Conservation (phyloP, 1,140 invertebrate genomes). For the Geopemphigus sp. region DNA sequence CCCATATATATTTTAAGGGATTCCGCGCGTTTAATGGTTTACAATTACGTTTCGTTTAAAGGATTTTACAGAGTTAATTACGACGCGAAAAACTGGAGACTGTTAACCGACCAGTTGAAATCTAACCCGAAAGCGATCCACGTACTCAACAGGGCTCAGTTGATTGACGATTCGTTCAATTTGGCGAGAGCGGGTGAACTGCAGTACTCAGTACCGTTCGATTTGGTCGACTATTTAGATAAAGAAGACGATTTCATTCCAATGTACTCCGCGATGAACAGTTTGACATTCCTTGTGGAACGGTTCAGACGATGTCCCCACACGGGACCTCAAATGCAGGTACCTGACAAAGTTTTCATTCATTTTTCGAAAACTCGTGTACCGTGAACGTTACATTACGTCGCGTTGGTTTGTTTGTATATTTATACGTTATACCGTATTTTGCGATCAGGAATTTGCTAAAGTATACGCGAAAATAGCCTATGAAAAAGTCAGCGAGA, state of each 20-base stretch:
- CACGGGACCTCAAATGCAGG: not conserved
- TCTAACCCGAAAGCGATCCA: constrained; percentile 57
- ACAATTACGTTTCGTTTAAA: constrained; percentile 51
- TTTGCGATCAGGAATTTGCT: not conserved
- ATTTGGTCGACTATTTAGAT: constrained; percentile 64
- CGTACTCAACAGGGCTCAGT: constrained; percentile 64
- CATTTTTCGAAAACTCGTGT: not conserved
- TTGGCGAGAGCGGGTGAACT: constrained; percentile 60
- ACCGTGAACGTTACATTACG: too few relatives aligned
- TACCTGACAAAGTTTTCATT: not conserved
- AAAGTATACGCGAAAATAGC: constrained; percentile 25
- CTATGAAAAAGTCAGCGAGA: constrained; percentile 8
- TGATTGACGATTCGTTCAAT: constrained; percentile 62
- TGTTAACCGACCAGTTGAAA: constrained; percentile 59
- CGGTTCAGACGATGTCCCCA: not conserved
- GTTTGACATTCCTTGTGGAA: constrained; percentile 37
- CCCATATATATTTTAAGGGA: too few relatives aligned
- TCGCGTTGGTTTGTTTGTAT: too few relatives aligned
- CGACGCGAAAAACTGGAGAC: constrained; percentile 63
- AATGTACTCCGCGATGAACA: constrained; percentile 59
- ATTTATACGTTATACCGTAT: not conserved
- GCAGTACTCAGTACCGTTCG: constrained; percentile 63
- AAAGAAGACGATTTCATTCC: constrained; percentile 61
- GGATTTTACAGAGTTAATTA: constrained; percentile 68
- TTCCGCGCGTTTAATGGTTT: not conserved